Conservation (phyloP, 2,888 invertebrate species). For the Bellardia pandia region DNA sequence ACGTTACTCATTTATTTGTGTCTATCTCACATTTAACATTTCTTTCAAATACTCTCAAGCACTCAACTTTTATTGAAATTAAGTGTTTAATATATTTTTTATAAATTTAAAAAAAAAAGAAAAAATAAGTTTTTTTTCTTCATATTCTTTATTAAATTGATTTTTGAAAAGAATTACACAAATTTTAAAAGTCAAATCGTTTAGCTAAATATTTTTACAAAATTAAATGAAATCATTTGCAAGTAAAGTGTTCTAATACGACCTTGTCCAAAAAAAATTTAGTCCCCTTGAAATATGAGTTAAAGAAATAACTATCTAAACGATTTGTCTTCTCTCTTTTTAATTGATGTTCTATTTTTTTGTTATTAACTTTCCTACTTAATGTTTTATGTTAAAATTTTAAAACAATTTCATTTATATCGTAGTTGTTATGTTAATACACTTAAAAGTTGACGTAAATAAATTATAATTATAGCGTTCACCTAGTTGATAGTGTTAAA, state of each 20-base stretch:
- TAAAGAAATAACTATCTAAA: not conserved
- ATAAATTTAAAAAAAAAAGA: not conserved
- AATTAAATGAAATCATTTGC: too few species aligned
- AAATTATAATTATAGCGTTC: too few species aligned
- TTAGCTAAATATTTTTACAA: not conserved
- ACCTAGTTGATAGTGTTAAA: too few species aligned
- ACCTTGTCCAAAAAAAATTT: too few species aligned
- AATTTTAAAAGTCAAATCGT: not conserved
- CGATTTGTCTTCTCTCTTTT: not conserved
- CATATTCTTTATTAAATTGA: conserved; percentile 1
- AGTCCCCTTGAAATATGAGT: too few species aligned
- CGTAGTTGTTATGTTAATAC: conserved; percentile 16
- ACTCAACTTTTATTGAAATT: conserved; percentile 16
- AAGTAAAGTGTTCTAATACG: too few species aligned
- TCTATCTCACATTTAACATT: conserved; percentile 6
- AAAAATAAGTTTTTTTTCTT: not conserved
- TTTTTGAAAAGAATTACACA: not conserved
- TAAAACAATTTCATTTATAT: not conserved
- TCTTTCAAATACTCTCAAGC: conserved; percentile 13
- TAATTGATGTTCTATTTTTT: conserved; percentile 9
- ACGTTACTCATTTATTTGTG: conserved; percentile 33
- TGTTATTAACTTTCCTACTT: not conserved
- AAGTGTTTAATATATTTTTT: conserved; percentile 34
- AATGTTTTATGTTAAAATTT: conserved; percentile 31
- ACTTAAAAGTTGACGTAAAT: not conserved